A percentile compares a stretch with the other conserved stretches of the same genome.
Evolutionary conservation across 2,113 vertebrate species (phyloP).

Genomic region (Heterochromis multidens): DNA sequence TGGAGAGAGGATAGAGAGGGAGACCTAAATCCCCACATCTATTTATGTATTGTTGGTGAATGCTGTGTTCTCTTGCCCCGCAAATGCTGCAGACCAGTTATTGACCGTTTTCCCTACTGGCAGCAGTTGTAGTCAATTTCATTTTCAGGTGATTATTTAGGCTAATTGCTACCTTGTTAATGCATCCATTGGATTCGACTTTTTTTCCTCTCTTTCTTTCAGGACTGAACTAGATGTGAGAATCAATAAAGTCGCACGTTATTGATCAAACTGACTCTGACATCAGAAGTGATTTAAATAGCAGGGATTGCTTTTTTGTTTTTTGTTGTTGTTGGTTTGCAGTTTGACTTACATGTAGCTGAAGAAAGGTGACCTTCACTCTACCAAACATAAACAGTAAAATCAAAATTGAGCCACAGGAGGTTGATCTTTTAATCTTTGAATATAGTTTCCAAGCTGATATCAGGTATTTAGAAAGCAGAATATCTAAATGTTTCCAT

Average conservation of each 20-base stretch:
- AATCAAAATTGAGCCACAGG: not conserved
- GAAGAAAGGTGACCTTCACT: not conserved
- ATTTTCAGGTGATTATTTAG: conserved; percentile 55
- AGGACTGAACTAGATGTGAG: conserved; percentile 1
- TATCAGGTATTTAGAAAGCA: not conserved
- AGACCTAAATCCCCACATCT: conserved; percentile 71
- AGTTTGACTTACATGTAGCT: not conserved
- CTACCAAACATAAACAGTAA: not conserved
- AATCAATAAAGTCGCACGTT: not conserved
- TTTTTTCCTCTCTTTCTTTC: not conserved
- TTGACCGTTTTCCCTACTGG: conserved; percentile 9
- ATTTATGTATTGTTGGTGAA: conserved; percentile 60
- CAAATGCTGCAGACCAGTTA: conserved; percentile 44
- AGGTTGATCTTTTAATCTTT: not conserved
- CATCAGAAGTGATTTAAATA: not conserved
- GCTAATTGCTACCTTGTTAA: conserved; percentile 57
- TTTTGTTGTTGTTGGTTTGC: not conserved
- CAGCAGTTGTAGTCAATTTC: conserved; percentile 49
- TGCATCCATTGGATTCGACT: conserved; percentile 38
- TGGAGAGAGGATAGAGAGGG: conserved; percentile 52
- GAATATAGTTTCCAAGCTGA: not conserved
- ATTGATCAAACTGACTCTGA: not conserved
- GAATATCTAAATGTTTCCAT: not conserved
- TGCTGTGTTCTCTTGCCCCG: conserved; percentile 59
- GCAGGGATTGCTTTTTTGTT: not conserved